These are phyloP conservation scores for Diplolepis rosae DNA, from an alignment of 2,888 invertebrate genomes.

Conservation along the genomic window DNA sequence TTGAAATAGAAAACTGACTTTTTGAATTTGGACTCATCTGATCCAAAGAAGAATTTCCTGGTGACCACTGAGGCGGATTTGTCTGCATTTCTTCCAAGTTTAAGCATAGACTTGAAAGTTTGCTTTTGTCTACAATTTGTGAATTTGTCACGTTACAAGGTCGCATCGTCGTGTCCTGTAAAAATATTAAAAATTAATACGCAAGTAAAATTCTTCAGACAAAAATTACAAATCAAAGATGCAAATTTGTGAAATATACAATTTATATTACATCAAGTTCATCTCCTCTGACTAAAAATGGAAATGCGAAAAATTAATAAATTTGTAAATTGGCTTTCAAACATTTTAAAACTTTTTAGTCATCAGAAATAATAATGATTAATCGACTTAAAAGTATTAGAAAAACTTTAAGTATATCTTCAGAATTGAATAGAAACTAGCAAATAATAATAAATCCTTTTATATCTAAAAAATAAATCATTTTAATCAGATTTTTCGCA, in stretches of 20 bases:
- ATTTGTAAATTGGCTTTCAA: too few species aligned
- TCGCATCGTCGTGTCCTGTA: not conserved
- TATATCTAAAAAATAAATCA: not conserved
- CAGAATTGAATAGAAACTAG: not conserved
- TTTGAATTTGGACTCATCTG: not conserved
- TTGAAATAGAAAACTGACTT: not conserved
- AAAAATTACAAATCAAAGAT: too few species aligned
- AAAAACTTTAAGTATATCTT: not conserved
- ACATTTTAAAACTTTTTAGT: too few species aligned
- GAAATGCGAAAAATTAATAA: too few species aligned
- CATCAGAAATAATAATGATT: too few species aligned
- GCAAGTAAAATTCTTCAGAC: not conserved
- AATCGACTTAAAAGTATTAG: not conserved
- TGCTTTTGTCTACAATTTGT: not conserved
- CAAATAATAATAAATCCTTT: not conserved
- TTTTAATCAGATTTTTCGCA: slow-evolving; percentile 4
- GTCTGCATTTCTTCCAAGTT: not conserved
- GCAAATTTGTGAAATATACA: not conserved
- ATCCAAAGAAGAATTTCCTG: not conserved
- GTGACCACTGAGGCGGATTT: not conserved
- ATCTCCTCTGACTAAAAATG: too few species aligned
- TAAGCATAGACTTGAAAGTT: not conserved
- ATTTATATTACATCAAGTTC: too few species aligned
- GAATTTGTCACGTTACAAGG: not conserved
- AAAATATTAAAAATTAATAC: not conserved